Evolutionary conservation across 2,113 vertebrate genomes (phyloP), one percentile per base, ranked within the genome.

Genomic region (Tragelaphus imberbis): DNA sequence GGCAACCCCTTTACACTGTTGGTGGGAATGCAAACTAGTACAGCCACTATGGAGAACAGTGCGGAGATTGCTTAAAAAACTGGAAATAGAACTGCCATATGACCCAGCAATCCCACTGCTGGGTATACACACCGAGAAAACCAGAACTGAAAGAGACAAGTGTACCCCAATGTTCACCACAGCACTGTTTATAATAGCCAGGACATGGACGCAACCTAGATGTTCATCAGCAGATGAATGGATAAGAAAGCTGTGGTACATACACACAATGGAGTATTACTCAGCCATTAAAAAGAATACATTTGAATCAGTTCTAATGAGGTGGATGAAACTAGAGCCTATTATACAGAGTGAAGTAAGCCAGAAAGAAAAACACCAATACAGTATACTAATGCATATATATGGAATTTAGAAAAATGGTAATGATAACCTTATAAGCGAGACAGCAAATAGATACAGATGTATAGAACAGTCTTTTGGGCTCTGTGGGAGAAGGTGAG

Each of bases 71-170:
- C 33, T 19, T 68, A 68, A 19, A 68, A 68, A 1, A 8, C 23
- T 68, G 63, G 7, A 68, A 68, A n/a, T 68, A n/a, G 63, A n/a
- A 19, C 7, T n/a, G 16, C 63, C 33, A 10, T n/a, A 68, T 19
- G 63, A 68, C 63, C 63, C 33, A n/a, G 33, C 7, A 68, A n/a
- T n/a, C 33, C 33, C 33, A 68, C 7, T 68, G 0, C 33, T 68
- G 63, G 16, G 63, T 7, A 68, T 5, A 68, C 2, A 68, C 7
- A n/a, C 2, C 0, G 0, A 5, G 63, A 16, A 68, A 68, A n/a
- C 16, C 30, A 65, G 16, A n/a, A n/a, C 0, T 10, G 63, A 68
- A 68, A n/a, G 63, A 68, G 63, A 68, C 16, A 68, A 0, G 1
- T 68, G 63, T 21, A 68, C 33, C 65, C 65, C 33, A 68, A 2